phyloP scores from a whole-genome alignment of 2,113 vertebrate species.

The Eonycteris spelaea region DNA sequence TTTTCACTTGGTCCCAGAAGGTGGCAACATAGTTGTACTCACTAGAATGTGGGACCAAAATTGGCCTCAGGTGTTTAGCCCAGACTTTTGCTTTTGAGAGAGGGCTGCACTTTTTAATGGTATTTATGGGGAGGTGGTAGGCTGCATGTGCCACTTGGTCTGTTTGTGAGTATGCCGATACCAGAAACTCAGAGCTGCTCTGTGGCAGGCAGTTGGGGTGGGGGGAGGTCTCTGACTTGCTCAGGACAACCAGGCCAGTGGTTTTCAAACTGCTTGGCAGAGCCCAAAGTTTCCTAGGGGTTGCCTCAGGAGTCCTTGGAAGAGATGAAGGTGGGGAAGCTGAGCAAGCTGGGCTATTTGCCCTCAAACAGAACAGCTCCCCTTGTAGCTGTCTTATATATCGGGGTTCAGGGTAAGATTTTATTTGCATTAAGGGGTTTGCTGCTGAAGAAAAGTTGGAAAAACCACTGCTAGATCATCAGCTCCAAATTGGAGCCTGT shows the following conservation, averaged over 20 bases:
- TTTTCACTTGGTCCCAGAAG: constrained; percentile 71
- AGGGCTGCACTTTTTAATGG: constrained; percentile 68
- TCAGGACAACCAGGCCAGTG: constrained; percentile 73
- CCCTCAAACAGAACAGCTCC: constrained; percentile 60
- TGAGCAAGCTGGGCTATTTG: constrained; percentile 41
- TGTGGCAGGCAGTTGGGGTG: constrained; percentile 59
- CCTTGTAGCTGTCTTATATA: constrained; percentile 62
- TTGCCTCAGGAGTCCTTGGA: constrained; percentile 64
- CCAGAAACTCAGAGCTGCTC: constrained; percentile 59
- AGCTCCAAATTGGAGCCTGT: constrained; percentile 55
- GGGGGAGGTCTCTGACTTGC: constrained; percentile 64
- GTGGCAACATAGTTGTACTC: constrained; percentile 61
- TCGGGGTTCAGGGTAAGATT: constrained; percentile 78
- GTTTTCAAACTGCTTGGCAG: constrained; percentile 73
- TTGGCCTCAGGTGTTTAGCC: constrained; percentile 76
- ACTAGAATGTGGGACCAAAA: constrained; percentile 68
- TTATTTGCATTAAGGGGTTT: constrained; percentile 72
- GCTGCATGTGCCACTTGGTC: constrained; percentile 56
- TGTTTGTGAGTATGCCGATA: constrained; percentile 45
- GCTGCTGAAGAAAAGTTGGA: constrained; percentile 68
- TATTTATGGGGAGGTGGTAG: constrained; percentile 54
- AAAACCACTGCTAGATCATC: constrained; percentile 69
- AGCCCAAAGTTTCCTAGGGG: constrained; percentile 48
- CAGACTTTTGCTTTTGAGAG: constrained; percentile 69
- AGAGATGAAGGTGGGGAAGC: not conserved